These are phyloP conservation scores for Shargacucullia verbasci DNA, from an alignment of 2,888 invertebrate genomes.

Conservation along the genomic window DNA sequence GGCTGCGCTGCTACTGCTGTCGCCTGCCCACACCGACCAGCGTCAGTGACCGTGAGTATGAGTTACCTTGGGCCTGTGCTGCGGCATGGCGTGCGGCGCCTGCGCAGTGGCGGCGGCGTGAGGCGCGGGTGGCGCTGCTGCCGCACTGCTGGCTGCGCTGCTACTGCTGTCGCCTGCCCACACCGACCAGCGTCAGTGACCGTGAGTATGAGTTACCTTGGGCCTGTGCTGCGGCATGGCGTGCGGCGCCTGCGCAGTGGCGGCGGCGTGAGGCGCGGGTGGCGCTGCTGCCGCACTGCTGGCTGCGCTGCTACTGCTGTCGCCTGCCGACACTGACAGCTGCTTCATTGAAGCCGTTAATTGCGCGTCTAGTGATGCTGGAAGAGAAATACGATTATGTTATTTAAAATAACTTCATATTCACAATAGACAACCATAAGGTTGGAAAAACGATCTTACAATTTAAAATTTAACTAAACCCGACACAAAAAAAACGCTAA, in stretches of 20 bases:
- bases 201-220: not conserved
- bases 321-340: conserved; percentile 75
- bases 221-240: conserved; percentile 67
- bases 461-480: no score
- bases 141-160: conserved; percentile 42
- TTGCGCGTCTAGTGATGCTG: conserved; percentile 79
- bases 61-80: conserved; percentile 59
- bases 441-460: no score
- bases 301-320: conserved; percentile 43
- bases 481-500: no score
- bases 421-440: no score
- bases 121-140: conserved; percentile 55
- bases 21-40: no score
- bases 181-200: no score
- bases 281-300: conserved; percentile 51
- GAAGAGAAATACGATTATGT: not conserved
- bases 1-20: no score
- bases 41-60: no score
- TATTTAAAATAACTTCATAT: no score
- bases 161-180: no score
- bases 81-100: conserved; percentile 59
- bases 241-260: conserved; percentile 44
- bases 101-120: conserved; percentile 9
- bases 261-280: conserved; percentile 34
- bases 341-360: conserved; percentile 86